These are phyloP conservation scores for Aegypius monachus DNA, from an alignment of 2,113 vertebrate genomes.

Conservation along the genomic window DNA sequence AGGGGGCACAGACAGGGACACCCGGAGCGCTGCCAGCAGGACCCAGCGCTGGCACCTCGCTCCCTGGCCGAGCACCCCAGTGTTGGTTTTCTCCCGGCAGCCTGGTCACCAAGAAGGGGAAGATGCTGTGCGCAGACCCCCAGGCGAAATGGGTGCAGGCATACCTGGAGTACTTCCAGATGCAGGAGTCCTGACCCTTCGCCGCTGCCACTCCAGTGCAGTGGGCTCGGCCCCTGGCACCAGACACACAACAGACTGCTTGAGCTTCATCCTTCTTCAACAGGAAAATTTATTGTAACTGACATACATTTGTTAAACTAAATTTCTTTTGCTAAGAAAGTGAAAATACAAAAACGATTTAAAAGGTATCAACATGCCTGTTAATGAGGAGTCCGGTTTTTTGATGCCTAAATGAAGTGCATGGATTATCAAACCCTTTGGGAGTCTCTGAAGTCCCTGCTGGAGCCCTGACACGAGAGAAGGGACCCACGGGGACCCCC, in stretches of 20 bases:
- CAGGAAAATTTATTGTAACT: not conserved
- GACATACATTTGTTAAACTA: not conserved
- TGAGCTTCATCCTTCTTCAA: not conserved
- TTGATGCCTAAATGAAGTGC: not conserved
- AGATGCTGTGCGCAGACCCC: fast-evolving
- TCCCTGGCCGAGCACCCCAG: not conserved
- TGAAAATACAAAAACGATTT: not conserved
- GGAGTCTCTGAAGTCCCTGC: not conserved
- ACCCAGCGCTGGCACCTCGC: fast-evolving
- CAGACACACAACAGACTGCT: fast-evolving
- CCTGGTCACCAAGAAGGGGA: not conserved
- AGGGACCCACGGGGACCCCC: not conserved
- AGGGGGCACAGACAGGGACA: not conserved
- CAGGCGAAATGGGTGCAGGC: fast-evolving
- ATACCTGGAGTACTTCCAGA: fast-evolving
- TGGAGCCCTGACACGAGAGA: fast-evolving
- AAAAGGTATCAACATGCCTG: not conserved
- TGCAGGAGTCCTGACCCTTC: fast-evolving
- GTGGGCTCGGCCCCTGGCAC: fast-evolving
- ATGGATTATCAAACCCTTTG: not conserved
- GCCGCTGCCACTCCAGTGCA: not conserved
- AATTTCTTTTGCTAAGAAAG: not conserved
- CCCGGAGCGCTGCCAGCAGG: fast-evolving
- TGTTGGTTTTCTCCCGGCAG: not conserved
- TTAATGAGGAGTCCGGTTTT: not conserved